Evolutionary conservation across 2,888 invertebrate species (phyloP).

Genomic region (Nowickia ferox): DNA sequence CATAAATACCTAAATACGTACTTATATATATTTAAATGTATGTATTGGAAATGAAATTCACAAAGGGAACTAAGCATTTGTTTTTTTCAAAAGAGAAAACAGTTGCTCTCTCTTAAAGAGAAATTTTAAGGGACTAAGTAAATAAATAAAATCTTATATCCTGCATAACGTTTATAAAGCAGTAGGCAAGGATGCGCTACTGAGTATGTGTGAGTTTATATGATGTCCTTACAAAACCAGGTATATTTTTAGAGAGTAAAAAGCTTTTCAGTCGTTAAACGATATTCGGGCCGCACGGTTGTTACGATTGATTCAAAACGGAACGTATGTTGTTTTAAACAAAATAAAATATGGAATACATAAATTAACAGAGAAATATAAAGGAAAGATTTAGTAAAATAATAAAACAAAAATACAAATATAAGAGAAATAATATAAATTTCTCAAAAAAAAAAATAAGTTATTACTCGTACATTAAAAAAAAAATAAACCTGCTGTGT

Average conservation of each 20-base stretch:
- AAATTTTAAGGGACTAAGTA: background rate
- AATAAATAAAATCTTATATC: background rate
- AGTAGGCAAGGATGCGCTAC: constrained; percentile 47
- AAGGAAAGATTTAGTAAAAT: background rate
- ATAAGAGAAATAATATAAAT: background rate
- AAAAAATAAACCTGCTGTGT: background rate
- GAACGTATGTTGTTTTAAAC: constrained; percentile 5
- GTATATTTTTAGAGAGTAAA: constrained; percentile 66
- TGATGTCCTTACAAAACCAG: constrained; percentile 43
- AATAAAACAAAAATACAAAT: constrained; percentile 1
- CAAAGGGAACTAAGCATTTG: background rate
- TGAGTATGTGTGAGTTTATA: background rate
- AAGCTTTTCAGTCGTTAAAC: constrained; percentile 72
- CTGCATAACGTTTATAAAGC: constrained; percentile 6
- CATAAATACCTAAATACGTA: too few relatives aligned
- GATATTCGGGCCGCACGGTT: constrained; percentile 68
- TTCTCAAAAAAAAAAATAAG: background rate
- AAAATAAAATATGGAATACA: background rate
- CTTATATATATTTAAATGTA: too few relatives aligned
- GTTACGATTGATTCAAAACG: constrained; percentile 50
- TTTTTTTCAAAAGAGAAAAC: too few relatives aligned
- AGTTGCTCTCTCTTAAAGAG: background rate
- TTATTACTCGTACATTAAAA: background rate
- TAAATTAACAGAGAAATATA: background rate
- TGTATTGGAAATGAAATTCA: too few relatives aligned